Conservation (phyloP, 1,140 invertebrate genomes). For the Diachasma alloeum region DNA sequence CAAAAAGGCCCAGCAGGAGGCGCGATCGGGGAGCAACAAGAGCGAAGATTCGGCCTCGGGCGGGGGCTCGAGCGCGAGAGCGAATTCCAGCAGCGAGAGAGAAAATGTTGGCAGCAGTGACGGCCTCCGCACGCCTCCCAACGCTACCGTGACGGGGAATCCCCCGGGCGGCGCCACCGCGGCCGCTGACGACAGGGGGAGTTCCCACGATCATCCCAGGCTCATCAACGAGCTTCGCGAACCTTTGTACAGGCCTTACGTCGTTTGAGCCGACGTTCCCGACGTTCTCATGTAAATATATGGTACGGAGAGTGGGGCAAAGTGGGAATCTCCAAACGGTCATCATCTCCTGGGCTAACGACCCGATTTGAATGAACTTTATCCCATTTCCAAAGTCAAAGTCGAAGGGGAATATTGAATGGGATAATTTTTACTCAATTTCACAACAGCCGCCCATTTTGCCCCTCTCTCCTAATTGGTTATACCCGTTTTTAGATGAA, state of each 20-base stretch:
- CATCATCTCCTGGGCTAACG: no score
- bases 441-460: background rate
- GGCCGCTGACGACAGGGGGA: slow-evolving; percentile 46
- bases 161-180: background rate
- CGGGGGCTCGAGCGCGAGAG: background rate
- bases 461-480: background rate
- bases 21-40: slow-evolving; percentile 57
- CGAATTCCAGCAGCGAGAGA: background rate
- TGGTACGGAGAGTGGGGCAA: background rate
- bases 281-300: slow-evolving; percentile 34
- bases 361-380: no score
- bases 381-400: no score
- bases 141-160: background rate
- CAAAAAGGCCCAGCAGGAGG: slow-evolving; percentile 90
- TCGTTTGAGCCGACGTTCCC: slow-evolving; percentile 47
- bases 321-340: no score
- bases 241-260: slow-evolving; percentile 60
- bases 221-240: slow-evolving; percentile 56
- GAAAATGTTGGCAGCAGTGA: slow-evolving; percentile 36
- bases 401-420: no score
- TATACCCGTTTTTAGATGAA: background rate
- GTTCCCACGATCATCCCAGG: slow-evolving; percentile 48
- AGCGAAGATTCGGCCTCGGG: slow-evolving; percentile 23
- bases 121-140: slow-evolving; percentile 26
- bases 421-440: background rate